Conservation (phyloP, 2,888 invertebrate genomes). For the Oithona nana region DNA sequence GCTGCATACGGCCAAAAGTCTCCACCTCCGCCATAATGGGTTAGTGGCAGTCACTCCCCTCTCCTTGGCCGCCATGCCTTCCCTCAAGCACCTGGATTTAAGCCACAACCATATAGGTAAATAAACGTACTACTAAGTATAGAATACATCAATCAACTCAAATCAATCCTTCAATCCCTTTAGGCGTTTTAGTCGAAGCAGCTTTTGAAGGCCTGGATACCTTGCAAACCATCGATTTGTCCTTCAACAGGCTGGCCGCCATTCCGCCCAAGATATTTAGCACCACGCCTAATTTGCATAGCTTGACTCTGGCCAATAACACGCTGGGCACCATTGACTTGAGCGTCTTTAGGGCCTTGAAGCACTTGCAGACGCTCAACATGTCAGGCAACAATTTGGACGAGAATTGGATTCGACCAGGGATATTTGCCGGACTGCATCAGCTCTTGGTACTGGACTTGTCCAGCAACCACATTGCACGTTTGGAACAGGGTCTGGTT, state of each 20-base stretch:
- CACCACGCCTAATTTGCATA: not conserved
- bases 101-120: not conserved
- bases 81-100: not conserved
- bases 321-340: conserved; percentile 5
- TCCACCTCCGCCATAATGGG: not conserved
- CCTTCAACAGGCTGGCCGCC: not conserved
- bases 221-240: conserved; percentile 6
- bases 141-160: too few species aligned
- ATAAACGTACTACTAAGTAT: too few species aligned
- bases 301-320: conserved; percentile 1
- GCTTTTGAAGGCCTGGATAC: not conserved
- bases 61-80: not conserved
- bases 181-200: not conserved
- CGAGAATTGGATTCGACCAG: conserved; percentile 7
- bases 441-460: conserved; percentile 40
- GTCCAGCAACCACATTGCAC: conserved; percentile 4
- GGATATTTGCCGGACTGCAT: conserved; percentile 55
- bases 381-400: not conserved
- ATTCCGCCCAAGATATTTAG: conserved; percentile 8
- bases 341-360: not conserved
- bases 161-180: too few species aligned
- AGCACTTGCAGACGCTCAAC: not conserved
- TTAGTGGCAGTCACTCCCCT: not conserved
- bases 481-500: not conserved
- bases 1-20: not conserved